Evolutionary conservation across 2,888 invertebrate species (phyloP).

Genomic region (Cyclophora punctaria): DNA sequence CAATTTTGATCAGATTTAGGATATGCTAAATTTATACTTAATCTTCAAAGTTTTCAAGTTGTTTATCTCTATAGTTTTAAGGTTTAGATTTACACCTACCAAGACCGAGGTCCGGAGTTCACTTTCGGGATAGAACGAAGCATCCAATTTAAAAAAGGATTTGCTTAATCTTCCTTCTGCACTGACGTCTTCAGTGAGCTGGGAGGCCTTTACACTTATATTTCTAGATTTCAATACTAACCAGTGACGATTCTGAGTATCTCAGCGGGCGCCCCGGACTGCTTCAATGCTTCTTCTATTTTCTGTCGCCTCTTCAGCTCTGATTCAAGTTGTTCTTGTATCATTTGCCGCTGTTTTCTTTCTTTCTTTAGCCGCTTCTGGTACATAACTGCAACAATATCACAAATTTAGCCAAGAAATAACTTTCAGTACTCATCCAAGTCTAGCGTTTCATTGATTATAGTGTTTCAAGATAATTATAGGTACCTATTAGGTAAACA

Average conservation of each 20-base stretch:
- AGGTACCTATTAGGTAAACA: neutral
- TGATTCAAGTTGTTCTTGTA: constrained; percentile 89
- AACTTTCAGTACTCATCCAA: constrained; percentile 1
- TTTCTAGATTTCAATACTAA: constrained; percentile 41
- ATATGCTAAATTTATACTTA: no score
- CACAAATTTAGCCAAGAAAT: no score
- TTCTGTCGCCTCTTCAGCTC: constrained; percentile 87
- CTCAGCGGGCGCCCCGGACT: constrained; percentile 83
- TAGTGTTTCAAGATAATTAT: neutral
- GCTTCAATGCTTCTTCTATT: constrained; percentile 86
- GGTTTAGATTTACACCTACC: neutral
- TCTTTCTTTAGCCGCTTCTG: constrained; percentile 94
- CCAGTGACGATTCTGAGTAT: constrained; percentile 87
- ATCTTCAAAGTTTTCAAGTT: no score
- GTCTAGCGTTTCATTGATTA: neutral
- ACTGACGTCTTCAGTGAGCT: no score
- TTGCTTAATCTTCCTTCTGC: neutral
- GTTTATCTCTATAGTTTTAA: no score
- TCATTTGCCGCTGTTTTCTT: constrained; percentile 84
- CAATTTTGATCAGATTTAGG: constrained; percentile 25
- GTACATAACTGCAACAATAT: constrained; percentile 80
- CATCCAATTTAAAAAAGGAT: neutral
- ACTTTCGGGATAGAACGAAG: no score
- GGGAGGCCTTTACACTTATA: neutral
- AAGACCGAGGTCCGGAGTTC: neutral